Evolutionary conservation across 2,888 invertebrate genomes (phyloP), one percentile per base, ranked within the genome.

Genomic region (Syrista parreyssii): DNA sequence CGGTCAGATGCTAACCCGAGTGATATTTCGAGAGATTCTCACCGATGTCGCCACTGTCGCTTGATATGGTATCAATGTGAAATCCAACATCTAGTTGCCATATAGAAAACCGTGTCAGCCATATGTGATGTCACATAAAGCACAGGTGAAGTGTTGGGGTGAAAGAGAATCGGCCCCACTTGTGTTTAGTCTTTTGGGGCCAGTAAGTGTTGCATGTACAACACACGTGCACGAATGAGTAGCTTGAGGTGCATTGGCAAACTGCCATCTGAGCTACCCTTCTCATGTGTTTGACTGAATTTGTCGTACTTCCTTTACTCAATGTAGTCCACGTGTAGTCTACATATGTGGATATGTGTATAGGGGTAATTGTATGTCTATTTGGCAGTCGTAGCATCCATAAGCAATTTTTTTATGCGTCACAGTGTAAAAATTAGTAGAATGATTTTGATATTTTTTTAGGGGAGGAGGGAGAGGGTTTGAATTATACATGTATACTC

Each of bases 221-320:
- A 76, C 73, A 83, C 83, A 83, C 85, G 81, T 82, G 83, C 76
- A 82, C 82, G 82, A 81, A 80, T 80, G 78, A 84, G 83, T 85
- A 83, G 83, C 83, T 79, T 73, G 78, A 79, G 81, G 80, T 85
- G 85, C 84, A 82, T 87, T 88, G 88, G 89, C 88, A 81, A 83
- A 34, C 78, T 81, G 84, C 88, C 88, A 88, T 82, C 82, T 84
- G 79, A 73, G 86, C 84, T 87, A 86, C 87, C 84, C 87, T 85
- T 83, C 36, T 36, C 86, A 79, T 84, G 86, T 88, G 86, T 87
- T 88, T 87, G 87, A 84, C 84, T 83, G 82, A 86, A 88, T 88
- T 88, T 88, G 84, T 86, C 86, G 81, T 85, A 81, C 80, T 80
- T 80, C 68, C 72, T 55, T 40, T 23, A n/a, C 71, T 75, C 76